Evolutionary conservation across 2,888 invertebrate species (phyloP).

Genomic region (Rhamnusium bicolor): DNA sequence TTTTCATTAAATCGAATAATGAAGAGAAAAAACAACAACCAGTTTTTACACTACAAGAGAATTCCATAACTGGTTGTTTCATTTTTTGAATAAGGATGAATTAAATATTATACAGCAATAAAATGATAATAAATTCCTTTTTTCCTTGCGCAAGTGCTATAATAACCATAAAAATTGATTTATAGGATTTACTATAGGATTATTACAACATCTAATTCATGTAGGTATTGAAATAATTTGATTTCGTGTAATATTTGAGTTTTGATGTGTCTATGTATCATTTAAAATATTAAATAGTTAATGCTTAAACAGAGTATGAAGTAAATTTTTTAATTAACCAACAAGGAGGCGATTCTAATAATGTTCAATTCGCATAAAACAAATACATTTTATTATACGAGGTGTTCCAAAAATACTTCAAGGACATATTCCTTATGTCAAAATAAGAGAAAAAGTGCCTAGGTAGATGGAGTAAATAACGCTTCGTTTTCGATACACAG

Average conservation of each 20-base stretch:
- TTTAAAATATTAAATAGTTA: not conserved
- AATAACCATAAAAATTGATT: not conserved
- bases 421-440: too few relatives aligned
- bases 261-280: not conserved
- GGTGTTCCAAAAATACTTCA: too few relatives aligned
- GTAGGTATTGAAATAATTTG: not conserved
- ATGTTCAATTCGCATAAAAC: not conserved
- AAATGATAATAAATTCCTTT: not conserved
- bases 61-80: too few relatives aligned
- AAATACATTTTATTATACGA: too few relatives aligned
- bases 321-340: not conserved
- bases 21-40: too few relatives aligned
- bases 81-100: not conserved
- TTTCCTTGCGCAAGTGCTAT: not conserved
- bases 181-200: not conserved
- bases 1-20: too few relatives aligned
- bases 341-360: not conserved
- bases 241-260: not conserved
- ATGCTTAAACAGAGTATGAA: not conserved
- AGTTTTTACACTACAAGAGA: too few relatives aligned
- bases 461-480: too few relatives aligned
- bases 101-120: not conserved
- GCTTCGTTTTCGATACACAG: too few relatives aligned
- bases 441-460: too few relatives aligned
- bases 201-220: not conserved